phyloP scores from a whole-genome alignment of 2,113 vertebrate species.

The Alligator sinensis region DNA sequence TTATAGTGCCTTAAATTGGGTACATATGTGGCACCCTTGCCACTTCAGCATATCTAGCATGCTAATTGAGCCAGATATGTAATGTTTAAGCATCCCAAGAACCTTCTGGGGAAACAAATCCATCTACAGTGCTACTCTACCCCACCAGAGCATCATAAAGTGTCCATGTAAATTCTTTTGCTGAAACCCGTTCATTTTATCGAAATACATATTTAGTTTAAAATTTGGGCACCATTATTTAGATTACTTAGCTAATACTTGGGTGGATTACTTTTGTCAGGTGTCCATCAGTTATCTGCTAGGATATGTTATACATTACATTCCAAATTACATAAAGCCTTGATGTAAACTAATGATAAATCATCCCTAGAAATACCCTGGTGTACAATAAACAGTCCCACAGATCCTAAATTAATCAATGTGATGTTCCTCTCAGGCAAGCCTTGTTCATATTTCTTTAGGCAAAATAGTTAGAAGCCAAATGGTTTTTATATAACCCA shows the following conservation, averaged over 20 bases:
- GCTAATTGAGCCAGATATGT: too few relatives aligned
- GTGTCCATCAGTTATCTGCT: neutral
- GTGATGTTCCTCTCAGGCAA: slow-evolving; percentile 10
- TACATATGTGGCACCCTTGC: too few relatives aligned
- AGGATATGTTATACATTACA: neutral
- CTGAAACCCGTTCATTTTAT: neutral
- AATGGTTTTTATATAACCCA: neutral
- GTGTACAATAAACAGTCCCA: neutral
- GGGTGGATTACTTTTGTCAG: neutral
- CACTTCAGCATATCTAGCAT: too few relatives aligned
- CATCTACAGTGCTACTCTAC: neutral
- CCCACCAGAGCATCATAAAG: neutral
- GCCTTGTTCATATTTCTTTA: slow-evolving; percentile 8
- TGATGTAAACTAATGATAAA: neutral
- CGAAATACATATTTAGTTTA: neutral
- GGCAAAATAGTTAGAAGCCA: neutral
- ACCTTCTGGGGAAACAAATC: neutral
- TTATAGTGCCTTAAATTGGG: too few relatives aligned
- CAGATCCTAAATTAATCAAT: slow-evolving; percentile 47
- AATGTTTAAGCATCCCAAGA: neutral
- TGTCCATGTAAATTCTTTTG: neutral
- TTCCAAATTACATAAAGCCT: slow-evolving; percentile 9
- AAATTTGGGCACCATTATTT: slow-evolving; percentile 6
- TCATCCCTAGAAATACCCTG: neutral
- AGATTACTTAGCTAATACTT: neutral